These are phyloP conservation scores for Brachionus angularis DNA, from an alignment of 1,140 invertebrate genomes.

Conservation along the genomic window DNA sequence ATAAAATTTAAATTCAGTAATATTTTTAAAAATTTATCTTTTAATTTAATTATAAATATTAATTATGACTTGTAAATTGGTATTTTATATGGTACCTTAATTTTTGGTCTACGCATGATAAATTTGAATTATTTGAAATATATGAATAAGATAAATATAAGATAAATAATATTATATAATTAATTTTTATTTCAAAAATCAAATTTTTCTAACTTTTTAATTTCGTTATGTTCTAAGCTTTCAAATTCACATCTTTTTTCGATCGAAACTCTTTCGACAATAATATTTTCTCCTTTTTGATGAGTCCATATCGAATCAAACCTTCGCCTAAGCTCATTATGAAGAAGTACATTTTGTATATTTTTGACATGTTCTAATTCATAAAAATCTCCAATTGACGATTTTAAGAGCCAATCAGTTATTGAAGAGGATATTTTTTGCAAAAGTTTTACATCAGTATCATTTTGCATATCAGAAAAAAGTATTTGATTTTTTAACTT, in stretches of 20 bases:
- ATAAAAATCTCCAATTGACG: constrained; percentile 47
- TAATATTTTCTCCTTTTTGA: constrained; percentile 24
- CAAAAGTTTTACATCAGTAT: constrained; percentile 59
- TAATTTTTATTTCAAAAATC: too few relatives aligned
- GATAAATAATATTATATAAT: too few relatives aligned
- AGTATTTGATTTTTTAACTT: constrained; percentile 50
- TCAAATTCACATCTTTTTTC: constrained; percentile 20
- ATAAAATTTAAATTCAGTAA: not conserved
- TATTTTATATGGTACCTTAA: too few relatives aligned
- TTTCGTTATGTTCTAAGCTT: not conserved
- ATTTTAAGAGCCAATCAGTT: constrained; percentile 56
- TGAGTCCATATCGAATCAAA: constrained; percentile 60
- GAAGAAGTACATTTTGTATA: constrained; percentile 55
- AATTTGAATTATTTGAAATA: too few relatives aligned
- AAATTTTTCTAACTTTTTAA: too few relatives aligned
- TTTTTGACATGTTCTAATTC: not conserved
- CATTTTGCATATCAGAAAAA: constrained; percentile 48
- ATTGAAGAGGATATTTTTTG: constrained; percentile 50
- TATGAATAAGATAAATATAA: too few relatives aligned
- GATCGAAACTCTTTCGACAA: constrained; percentile 14
- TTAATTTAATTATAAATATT: not conserved
- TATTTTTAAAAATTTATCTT: too few relatives aligned
- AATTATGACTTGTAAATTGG: too few relatives aligned
- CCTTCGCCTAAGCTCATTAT: constrained; percentile 60
- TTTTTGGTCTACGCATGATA: too few relatives aligned